Evolutionary conservation across 2,888 invertebrate species (phyloP).

Genomic region (Callyntrura guangdongensis): DNA sequence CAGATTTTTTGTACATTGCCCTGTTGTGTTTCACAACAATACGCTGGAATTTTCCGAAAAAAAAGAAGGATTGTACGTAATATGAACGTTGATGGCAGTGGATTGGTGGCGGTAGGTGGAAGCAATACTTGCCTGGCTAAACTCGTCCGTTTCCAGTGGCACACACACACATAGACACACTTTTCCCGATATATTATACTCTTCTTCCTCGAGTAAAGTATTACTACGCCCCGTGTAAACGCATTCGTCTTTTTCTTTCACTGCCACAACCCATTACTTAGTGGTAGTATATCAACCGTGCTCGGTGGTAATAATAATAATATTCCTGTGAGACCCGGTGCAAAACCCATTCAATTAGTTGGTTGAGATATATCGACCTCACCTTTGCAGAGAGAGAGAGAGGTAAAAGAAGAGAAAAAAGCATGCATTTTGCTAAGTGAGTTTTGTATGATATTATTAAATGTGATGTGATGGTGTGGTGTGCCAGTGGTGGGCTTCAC

Average conservation of each 20-base stretch:
- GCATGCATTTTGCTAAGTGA: constrained; percentile 67
- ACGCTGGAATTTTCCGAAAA: not conserved
- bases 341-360: constrained; percentile 77
- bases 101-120: constrained; percentile 7
- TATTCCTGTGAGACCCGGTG: constrained; percentile 73
- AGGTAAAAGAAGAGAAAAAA: constrained; percentile 35
- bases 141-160: constrained; percentile 32
- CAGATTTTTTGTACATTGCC: constrained; percentile 15
- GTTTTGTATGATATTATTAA: constrained; percentile 73
- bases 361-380: constrained; percentile 69
- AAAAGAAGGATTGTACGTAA: constrained; percentile 23
- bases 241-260: constrained; percentile 44
- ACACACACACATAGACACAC: not conserved
- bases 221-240: constrained; percentile 38
- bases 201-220: not conserved
- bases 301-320: constrained; percentile 32
- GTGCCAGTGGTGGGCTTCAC: constrained; percentile 69
- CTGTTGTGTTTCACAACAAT: constrained; percentile 47
- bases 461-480: constrained; percentile 59
- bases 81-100: constrained; percentile 17
- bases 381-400: constrained; percentile 27
- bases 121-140: constrained; percentile 20
- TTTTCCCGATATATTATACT: not conserved
- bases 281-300: constrained; percentile 19
- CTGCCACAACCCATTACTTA: constrained; percentile 23